Base-by-base conservation (phyloP, 1,140 invertebrate species). In the Ptiloglossa arizonensis region DNA sequence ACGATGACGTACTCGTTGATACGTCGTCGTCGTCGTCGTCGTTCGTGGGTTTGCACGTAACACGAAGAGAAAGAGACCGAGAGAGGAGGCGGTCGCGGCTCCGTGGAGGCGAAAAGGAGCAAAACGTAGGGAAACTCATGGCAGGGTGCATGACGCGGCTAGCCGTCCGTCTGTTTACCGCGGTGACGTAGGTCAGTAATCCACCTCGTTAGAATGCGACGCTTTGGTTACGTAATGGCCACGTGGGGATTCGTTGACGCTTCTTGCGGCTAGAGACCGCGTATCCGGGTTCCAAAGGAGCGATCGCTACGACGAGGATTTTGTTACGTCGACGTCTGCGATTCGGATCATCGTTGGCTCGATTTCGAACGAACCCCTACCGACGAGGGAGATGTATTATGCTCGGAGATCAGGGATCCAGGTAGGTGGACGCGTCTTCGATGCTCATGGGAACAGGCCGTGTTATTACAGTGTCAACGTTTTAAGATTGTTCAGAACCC, bases 101-200 rank as follows among this genome's bases (percentile, higher is more conserved):
- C n/a, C 41, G 41, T 11, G 35, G 29, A 15, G 63, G 27, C 27
- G 48, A 50, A 54, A 35, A 57, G 35, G 57, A 52, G 64, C 57
- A 48, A 80, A 80, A 71, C 68, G 69, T 32, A 68, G 63, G 54
- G 56, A 74, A 72, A 66, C 78, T 72, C 71, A n/a, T n/a, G n/a
- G 46, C 81, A 67, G 56, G 73, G 62, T 76, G 81, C 63, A 81
- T 85, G 79, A 81, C 69, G 72, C 73, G 52, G 38, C 62, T 32
- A 22, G 27, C 56, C 38, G 50, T 35, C 32, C 48, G 46, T 81
- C 73, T 81, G 82, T 81, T 85, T 81, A 81, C 79, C 67, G 63
- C 72, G 70, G 69, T 82, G 83, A 85, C 84, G 84, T 86, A 85
- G 84, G 77, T 85, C 82, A 76, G 82, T 85, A 84, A 85, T 85